phyloP scores from a whole-genome alignment of 2,888 invertebrate genomes.

The Plemyria rubiginata region DNA sequence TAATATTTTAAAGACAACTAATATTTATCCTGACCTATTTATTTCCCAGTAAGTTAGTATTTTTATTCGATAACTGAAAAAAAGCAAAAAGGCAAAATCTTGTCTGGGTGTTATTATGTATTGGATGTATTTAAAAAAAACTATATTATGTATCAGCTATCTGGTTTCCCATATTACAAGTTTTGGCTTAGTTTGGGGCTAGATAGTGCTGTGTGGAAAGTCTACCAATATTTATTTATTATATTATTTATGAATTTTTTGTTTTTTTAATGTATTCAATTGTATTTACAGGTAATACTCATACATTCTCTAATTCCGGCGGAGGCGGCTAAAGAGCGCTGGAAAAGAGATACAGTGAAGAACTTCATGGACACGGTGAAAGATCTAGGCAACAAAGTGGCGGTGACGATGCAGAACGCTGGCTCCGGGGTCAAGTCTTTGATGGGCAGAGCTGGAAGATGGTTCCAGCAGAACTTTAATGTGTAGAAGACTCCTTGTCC shows the following conservation, averaged over 20 bases:
- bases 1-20: too few relatives aligned
- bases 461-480: constrained; percentile 41
- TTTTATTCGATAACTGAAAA: too few relatives aligned
- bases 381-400: constrained; percentile 38
- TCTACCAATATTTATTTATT: too few relatives aligned
- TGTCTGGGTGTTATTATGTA: too few relatives aligned
- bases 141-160: too few relatives aligned
- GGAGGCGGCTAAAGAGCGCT: constrained; percentile 32
- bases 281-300: constrained; percentile 40
- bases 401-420: constrained; percentile 31
- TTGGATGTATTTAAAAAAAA: too few relatives aligned
- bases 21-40: too few relatives aligned
- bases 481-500: not conserved
- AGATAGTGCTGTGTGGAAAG: too few relatives aligned
- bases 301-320: constrained; percentile 36
- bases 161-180: too few relatives aligned
- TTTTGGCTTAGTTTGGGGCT: too few relatives aligned
- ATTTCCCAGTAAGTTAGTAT: too few relatives aligned
- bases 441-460: constrained; percentile 36
- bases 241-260: not conserved
- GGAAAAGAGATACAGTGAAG: constrained; percentile 36
- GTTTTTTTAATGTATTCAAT: not conserved
- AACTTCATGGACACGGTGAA: constrained; percentile 39
- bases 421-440: constrained; percentile 36
- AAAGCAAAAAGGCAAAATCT: too few relatives aligned